Conservation (phyloP, 2,797 vertebrate genomes). For the Pachyuromys duprasi region DNA sequence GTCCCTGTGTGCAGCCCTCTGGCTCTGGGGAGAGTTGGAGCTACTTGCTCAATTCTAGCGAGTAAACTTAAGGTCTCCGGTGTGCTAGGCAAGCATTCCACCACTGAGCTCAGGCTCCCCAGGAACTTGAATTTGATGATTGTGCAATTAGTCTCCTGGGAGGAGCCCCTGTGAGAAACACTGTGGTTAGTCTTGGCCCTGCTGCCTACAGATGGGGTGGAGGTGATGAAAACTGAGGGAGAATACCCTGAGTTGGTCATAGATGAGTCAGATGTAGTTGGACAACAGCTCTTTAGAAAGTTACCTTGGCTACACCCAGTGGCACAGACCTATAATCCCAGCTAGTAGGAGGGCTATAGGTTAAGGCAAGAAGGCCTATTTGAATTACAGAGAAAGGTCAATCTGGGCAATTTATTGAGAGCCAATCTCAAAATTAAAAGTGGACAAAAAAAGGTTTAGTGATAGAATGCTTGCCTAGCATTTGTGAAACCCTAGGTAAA, state of each 20-base stretch:
- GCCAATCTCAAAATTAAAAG: neutral
- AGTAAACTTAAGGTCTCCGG: neutral
- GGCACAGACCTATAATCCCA: neutral
- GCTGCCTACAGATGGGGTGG: neutral
- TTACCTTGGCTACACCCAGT: neutral
- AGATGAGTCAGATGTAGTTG: neutral
- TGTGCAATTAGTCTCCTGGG: neutral
- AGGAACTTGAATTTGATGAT: constrained; percentile 17
- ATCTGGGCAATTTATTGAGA: neutral
- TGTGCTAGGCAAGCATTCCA: neutral
- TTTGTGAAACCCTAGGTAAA: neutral
- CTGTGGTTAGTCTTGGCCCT: neutral
- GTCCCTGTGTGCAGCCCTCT: neutral
- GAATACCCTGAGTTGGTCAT: neutral
- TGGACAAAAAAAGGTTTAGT: neutral
- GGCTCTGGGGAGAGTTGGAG: neutral
- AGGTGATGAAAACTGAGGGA: neutral
- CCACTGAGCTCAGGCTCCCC: neutral
- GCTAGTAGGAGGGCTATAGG: neutral
- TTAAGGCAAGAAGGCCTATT: neutral
- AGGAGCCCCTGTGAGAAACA: neutral
- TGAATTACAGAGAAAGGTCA: neutral
- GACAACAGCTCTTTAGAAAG: constrained; percentile 9
- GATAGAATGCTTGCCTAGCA: neutral
- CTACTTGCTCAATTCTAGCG: neutral